Evolutionary conservation across 1,140 invertebrate species (phyloP), one percentile per base, ranked within the genome.

Genomic region (Drosophila sulfurigaster): DNA sequence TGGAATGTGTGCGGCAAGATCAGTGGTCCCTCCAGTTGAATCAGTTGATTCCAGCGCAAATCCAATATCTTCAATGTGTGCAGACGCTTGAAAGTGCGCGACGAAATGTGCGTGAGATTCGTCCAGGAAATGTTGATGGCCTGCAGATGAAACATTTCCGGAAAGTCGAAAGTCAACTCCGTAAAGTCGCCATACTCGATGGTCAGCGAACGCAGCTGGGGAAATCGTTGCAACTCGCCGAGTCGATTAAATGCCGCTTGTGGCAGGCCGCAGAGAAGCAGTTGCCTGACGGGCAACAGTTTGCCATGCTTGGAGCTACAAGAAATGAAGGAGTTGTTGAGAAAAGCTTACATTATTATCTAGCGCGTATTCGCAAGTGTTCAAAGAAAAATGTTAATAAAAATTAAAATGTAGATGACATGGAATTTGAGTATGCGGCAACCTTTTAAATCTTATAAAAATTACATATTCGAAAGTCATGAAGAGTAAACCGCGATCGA

Each of bases 21-120:
- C 32, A 91, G 69, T 0, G 79, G 74, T 3, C 92, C 79, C 51
- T 94, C 87, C 38, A 94, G 79, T 6, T 91, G 79, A 3, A 70
- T 71, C 5, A 94, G 70, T 46, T 89, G 64, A 80, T 94, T 94
- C 85, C 94, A 94, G 64, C 93, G 91, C 25, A 94, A 75, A 60
- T 94, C 94, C 1, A 94, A 71, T 1, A 56, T 72, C 64, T 78
- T 92, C 10, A 94, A 64, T 0, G 67, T 57, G 8, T 87, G 75
- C 0, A 94, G 73, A 41, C 91, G 76, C 58, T 79, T 91, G 32
- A 94, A 94, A 5, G 81, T 88, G 25, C 91, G 81, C 0, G 82
- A 58, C 0, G 91, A 87, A 5, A 94, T 66, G 15, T 89, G 48
- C 1, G 79, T 76, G 25, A 94, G 81, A 65, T 86, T 92, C 5